These are phyloP conservation scores for Chorisops tibialis DNA, from an alignment of 2,888 invertebrate species.

Conservation along the genomic window DNA sequence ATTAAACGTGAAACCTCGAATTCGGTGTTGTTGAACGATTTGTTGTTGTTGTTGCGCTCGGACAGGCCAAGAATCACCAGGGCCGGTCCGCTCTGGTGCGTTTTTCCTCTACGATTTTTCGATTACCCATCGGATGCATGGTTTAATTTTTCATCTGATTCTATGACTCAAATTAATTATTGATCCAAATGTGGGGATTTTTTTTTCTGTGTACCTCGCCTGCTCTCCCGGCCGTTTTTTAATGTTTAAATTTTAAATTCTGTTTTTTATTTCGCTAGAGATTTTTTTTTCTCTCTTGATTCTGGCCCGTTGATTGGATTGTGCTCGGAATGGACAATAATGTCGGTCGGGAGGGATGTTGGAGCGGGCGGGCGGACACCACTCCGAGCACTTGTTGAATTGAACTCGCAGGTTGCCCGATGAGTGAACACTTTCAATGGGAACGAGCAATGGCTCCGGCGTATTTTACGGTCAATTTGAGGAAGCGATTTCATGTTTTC, in stretches of 20 bases:
- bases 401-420: constrained; percentile 3
- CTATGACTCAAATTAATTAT: constrained; percentile 28
- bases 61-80: too few relatives aligned
- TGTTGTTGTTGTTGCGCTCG: too few relatives aligned
- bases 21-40: too few relatives aligned
- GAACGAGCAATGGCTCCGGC: neutral
- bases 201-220: constrained; percentile 8
- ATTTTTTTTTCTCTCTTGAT: constrained; percentile 4
- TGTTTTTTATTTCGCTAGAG: neutral
- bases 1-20: too few relatives aligned
- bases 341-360: neutral
- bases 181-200: constrained; percentile 26
- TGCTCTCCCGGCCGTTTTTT: constrained; percentile 5
- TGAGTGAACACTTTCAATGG: constrained; percentile 26
- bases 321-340: constrained; percentile 14
- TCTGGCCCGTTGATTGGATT: constrained; percentile 22
- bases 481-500: constrained; percentile 35
- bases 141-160: constrained; percentile 29
- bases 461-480: constrained; percentile 33
- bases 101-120: constrained; percentile 21
- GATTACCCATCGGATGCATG: constrained; percentile 28
- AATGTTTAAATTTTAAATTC: constrained; percentile 23
- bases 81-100: neutral
- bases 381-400: constrained; percentile 25
- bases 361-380: neutral